Conservation (phyloP, 2,113 vertebrate genomes). For the Poicephalus meyeri region DNA sequence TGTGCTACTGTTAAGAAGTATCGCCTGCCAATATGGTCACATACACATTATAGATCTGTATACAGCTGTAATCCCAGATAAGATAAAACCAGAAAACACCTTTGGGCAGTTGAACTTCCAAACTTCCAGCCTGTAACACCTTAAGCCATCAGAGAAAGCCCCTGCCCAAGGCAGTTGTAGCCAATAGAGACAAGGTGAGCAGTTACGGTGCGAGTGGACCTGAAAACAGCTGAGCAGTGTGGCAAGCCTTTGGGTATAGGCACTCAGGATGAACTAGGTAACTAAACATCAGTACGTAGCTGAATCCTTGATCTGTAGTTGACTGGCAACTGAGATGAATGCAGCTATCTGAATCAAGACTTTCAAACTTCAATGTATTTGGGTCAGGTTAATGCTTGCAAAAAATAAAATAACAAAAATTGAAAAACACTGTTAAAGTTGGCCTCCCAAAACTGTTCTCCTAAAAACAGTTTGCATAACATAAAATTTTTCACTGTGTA, state of each 20-base stretch:
- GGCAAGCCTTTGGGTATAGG: too few relatives aligned
- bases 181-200: background rate
- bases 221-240: background rate
- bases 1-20: background rate
- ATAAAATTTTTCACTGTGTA: background rate
- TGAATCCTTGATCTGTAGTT: background rate
- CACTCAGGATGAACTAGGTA: rapidly evolving
- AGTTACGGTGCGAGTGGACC: background rate
- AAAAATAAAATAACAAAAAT: background rate
- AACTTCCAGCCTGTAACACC: background rate
- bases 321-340: background rate
- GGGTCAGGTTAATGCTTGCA: background rate
- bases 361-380: background rate
- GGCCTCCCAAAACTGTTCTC: background rate
- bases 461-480: background rate
- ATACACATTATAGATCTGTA: rapidly evolving
- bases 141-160: background rate
- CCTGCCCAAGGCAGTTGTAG: background rate
- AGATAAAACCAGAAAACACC: background rate
- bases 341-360: background rate
- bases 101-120: background rate
- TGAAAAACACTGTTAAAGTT: background rate
- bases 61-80: background rate
- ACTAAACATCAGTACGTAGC: background rate
- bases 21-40: rapidly evolving